Percentiles rank a stretch among this genome's conserved stretches.
Evolutionary conservation across 2,888 invertebrate species (phyloP).

Genomic region (Myopa tessellatipennis): DNA sequence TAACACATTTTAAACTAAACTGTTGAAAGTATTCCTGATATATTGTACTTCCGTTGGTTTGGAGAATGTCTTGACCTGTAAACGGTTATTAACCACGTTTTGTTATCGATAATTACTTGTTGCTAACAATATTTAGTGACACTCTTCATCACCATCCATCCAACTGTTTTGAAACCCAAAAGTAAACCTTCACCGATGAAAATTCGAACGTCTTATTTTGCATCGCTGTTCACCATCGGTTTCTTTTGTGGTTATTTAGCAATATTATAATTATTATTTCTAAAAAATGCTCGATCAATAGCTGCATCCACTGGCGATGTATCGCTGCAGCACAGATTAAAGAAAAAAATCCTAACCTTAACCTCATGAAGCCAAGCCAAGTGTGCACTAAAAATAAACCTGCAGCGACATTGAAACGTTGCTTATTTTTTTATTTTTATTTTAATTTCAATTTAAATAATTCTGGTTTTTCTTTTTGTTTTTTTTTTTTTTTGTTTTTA

Average conservation of each 20-base stretch:
- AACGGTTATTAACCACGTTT: too few relatives aligned
- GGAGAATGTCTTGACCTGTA: too few relatives aligned
- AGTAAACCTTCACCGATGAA: background rate
- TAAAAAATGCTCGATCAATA: background rate
- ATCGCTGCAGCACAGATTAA: background rate
- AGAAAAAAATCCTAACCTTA: slow-evolving; percentile 9
- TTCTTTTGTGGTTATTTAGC: background rate
- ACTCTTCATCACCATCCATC: too few relatives aligned
- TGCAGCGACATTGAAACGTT: slow-evolving; percentile 27
- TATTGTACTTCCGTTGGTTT: too few relatives aligned
- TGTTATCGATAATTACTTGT: too few relatives aligned
- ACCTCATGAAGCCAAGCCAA: slow-evolving; percentile 25
- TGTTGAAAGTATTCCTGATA: too few relatives aligned
- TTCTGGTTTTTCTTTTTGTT: background rate
- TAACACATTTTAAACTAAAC: too few relatives aligned
- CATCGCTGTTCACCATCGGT: background rate
- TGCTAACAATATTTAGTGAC: background rate
- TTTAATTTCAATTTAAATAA: slow-evolving; percentile 22
- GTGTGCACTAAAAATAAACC: slow-evolving; percentile 26
- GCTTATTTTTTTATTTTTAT: slow-evolving; percentile 18
- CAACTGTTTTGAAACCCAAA: background rate
- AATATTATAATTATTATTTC: background rate
- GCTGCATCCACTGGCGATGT: background rate
- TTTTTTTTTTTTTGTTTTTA: background rate
- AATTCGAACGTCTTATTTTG: background rate